Base-by-base conservation (phyloP, 2,797 vertebrate species). In the Neosalanx taihuensis region DNA sequence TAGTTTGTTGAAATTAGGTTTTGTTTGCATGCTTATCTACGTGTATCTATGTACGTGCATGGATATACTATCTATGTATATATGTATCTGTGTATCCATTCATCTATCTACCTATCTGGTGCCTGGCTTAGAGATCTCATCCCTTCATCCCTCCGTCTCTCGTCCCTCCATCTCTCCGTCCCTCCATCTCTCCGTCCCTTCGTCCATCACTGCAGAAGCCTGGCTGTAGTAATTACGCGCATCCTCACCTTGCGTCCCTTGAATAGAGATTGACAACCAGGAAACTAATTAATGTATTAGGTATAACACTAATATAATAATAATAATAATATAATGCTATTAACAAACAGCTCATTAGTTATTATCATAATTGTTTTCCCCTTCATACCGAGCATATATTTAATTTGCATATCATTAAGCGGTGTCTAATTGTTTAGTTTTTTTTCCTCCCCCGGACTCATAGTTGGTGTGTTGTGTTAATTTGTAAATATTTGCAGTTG, bases 361-460 rank as follows among this genome's bases (percentile, higher is more conserved):
- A 87, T 93, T 91, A 91, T 90, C 87, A 90, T 93, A 92, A 94
- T 92, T 92, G 84, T 83, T 80, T 89, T 81, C 83, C 83, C 86
- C 86, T 85, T 80, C 83, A 86, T 86, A 87, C 84, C 84, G 78
- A 81, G 75, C 85, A 86, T 88, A 89, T 87, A 89, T 91, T 90
- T 79, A 78, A 92, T 93, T 90, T 91, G 87, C 90, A 92, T 89
- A 75, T 88, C 78, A 92, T 91, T 91, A 89, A 74, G 78, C 84
- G 77, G 59, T 80, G 79, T 85, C 84, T 87, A 75, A 72, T 13
- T 30, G 37, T 67, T 20, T 35, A 15, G 49, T 56, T 66, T 35
- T 67, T n/a, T 64, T 31, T 17, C 26, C 37, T 67, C 35, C 2
- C 37, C 9, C 9, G 37, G 35, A 41, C 37, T 6, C 37, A 41